These are phyloP conservation scores for Rhynchonycteris naso DNA, from an alignment of 2,797 vertebrate species.

Conservation along the genomic window DNA sequence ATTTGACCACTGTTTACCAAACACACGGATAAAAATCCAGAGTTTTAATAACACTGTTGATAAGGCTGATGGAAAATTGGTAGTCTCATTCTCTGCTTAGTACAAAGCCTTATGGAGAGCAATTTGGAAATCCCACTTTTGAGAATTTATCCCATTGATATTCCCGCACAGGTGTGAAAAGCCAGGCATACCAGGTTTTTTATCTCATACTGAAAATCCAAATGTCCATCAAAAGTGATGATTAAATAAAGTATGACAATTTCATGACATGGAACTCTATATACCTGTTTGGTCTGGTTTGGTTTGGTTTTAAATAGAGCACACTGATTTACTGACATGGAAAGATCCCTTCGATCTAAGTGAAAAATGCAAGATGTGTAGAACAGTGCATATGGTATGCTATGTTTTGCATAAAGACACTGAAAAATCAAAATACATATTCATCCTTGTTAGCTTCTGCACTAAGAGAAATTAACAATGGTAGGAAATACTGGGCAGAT, in stretches of 20 bases:
- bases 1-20: slow-evolving; percentile 43
- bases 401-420: neutral
- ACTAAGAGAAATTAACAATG: slow-evolving; percentile 28
- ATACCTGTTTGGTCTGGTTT: neutral
- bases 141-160: slow-evolving; percentile 23
- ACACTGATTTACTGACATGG: neutral
- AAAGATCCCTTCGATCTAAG: neutral
- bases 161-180: slow-evolving; percentile 16
- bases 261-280: neutral
- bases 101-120: neutral
- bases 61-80: slow-evolving; percentile 15
- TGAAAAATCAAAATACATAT: slow-evolving; percentile 46
- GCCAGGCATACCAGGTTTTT: neutral
- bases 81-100: neutral
- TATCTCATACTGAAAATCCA: slow-evolving; percentile 29
- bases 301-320: neutral
- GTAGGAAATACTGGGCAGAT: neutral
- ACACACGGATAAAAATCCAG: slow-evolving; percentile 47
- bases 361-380: slow-evolving; percentile 30
- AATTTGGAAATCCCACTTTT: slow-evolving; percentile 34
- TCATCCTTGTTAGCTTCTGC: neutral
- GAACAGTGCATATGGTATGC: neutral
- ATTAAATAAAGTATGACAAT: slow-evolving; percentile 42
- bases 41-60: slow-evolving; percentile 50
- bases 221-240: neutral